These are phyloP conservation scores for Ptyas mucosa DNA, from an alignment of 2,113 vertebrate species.

Conservation along the genomic window DNA sequence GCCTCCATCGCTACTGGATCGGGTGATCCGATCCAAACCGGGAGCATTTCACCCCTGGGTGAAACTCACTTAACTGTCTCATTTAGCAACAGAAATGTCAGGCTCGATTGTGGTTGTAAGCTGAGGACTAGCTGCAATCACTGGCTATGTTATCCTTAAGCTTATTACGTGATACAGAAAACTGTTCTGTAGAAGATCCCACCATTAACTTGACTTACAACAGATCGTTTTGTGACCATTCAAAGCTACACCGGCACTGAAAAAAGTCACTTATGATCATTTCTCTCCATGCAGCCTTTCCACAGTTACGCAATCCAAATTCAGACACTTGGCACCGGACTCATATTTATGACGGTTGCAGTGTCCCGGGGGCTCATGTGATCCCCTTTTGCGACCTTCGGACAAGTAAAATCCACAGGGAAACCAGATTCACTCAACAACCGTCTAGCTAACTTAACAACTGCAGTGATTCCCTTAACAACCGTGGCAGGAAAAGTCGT, in stretches of 20 bases:
- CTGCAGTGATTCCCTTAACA: too few relatives aligned
- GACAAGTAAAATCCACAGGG: not conserved
- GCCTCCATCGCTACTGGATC: too few relatives aligned
- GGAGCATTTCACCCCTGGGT: too few relatives aligned
- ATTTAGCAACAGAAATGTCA: too few relatives aligned
- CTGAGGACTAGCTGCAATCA: too few relatives aligned
- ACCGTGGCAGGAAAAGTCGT: not conserved
- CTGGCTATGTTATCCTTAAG: too few relatives aligned
- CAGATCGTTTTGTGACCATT: not conserved
- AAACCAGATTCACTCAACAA: not conserved
- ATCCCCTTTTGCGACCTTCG: not conserved
- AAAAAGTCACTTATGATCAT: not conserved
- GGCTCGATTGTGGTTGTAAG: too few relatives aligned
- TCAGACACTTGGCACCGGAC: not conserved
- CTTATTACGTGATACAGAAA: too few relatives aligned
- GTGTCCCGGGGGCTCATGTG: too few relatives aligned
- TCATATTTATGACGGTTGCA: not conserved
- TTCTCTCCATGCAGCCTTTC: not conserved
- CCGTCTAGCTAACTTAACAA: not conserved
- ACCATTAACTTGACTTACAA: not conserved
- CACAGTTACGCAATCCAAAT: not conserved
- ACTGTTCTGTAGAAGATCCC: not conserved
- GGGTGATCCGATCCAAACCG: too few relatives aligned
- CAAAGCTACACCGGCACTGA: not conserved
- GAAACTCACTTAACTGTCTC: too few relatives aligned